Base-by-base conservation (phyloP, 1,140 invertebrate genomes). In the Sycophaga agraensis region DNA sequence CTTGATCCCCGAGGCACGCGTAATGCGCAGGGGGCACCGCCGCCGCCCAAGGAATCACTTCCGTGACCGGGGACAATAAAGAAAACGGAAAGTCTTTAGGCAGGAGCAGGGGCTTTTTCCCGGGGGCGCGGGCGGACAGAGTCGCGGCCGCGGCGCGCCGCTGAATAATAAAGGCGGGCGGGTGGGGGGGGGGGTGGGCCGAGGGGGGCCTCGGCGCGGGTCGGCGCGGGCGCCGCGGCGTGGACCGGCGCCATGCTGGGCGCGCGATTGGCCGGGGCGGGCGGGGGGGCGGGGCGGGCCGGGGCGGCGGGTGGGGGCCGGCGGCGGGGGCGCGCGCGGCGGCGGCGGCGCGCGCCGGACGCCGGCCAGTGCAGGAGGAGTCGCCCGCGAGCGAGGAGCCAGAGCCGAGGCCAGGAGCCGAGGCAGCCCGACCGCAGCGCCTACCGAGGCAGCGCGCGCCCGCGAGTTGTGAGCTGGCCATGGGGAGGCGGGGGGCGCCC, bases 391-490 rank as follows among this genome's bases (percentile, higher is more conserved):
- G 43, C 34, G 51, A 55, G 12, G 14, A 55, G 40, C 17, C 19
- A 9, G 28, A 31, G 28, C 24, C 24, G 21, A 5, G 16, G 42
- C 42, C 16, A n/a, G 6, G 19, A 17, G 42, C 6, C 14, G 42
- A 19, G 42, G n/a, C n/a, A 34, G 31, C 31, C 11, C 31, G 31
- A 39, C 63, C 66, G 57, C 68, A 63, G 51, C 42, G 60, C 53
- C 2, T 4, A 14, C 24, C 21, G 35, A 28, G 17, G 21, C 1
- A n/a, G 39, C 4, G 3, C 12, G 8, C 21, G 16, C 26, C 28
- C 17, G 46, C 24, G 12, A 9, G 54, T 14, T 16, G 19, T 26
- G 39, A n/a, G 21, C 39, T 53, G 37, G 55, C 57, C n/a, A 26
- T 26, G 39, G 21, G 21, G 45, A 57, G 37, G 55, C 57, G n/a